Evolutionary conservation across 1,140 invertebrate genomes (phyloP).

Genomic region (Oppia nitens): DNA sequence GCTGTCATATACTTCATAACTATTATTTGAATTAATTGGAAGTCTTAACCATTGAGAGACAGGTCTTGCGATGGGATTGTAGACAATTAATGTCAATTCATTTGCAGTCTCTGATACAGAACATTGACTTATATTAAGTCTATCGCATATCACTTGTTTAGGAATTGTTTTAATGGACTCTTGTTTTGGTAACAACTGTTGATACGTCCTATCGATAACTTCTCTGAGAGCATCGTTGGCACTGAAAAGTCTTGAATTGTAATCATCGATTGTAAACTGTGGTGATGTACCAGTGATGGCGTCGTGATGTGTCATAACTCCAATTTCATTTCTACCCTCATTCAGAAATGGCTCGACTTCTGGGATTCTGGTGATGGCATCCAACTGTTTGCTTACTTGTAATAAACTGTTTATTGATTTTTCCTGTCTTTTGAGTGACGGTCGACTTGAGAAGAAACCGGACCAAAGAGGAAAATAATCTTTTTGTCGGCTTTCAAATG

Average conservation of each 20-base stretch:
- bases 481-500: conserved; percentile 38
- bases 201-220: conserved; percentile 29
- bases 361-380: conserved; percentile 5
- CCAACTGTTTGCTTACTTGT: conserved; percentile 47
- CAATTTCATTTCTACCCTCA: conserved; percentile 11
- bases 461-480: conserved; percentile 94
- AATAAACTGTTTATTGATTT: conserved; percentile 51
- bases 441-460: conserved; percentile 74
- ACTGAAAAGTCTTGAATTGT: conserved; percentile 38
- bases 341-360: conserved; percentile 1
- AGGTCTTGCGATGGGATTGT: conserved; percentile 57
- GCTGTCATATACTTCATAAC: conserved; percentile 44
- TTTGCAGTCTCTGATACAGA: conserved; percentile 39
- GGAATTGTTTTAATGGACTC: conserved; percentile 13
- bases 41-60: conserved; percentile 44
- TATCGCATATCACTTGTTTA: conserved; percentile 38
- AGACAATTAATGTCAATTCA: conserved; percentile 48
- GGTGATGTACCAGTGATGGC: conserved; percentile 68
- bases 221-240: conserved; percentile 24
- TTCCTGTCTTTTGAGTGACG: conserved; percentile 34
- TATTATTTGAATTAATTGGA: conserved; percentile 39
- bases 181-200: conserved; percentile 35
- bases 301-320: conserved; percentile 51
- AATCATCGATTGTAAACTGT: conserved; percentile 71
- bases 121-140: conserved; percentile 40